phyloP scores from a whole-genome alignment of 2,888 invertebrate genomes.

The Standfussiana lucernea region DNA sequence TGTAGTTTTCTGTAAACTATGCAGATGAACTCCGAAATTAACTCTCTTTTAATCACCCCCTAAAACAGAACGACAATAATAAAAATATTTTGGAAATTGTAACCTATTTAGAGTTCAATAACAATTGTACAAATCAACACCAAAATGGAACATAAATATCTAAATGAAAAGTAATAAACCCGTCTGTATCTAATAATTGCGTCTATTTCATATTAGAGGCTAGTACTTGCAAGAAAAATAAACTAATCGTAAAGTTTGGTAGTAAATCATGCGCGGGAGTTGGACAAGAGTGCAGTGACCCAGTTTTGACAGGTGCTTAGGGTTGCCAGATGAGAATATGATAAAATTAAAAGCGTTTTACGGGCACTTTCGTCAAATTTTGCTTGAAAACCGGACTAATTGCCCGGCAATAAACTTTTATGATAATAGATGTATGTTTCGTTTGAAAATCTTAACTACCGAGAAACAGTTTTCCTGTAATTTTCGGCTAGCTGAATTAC shows the following conservation, averaged over 20 bases:
- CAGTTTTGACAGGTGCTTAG: slow-evolving; percentile 50
- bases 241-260: slow-evolving; percentile 56
- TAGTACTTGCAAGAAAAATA: slow-evolving; percentile 56
- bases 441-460: slow-evolving; percentile 20
- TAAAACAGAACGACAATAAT: background rate
- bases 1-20: background rate
- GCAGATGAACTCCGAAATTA: slow-evolving; percentile 10
- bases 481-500: background rate
- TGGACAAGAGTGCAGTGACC: slow-evolving; percentile 65
- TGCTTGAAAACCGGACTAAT: slow-evolving; percentile 48
- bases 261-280: slow-evolving; percentile 60
- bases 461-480: background rate
- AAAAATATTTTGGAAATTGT: background rate
- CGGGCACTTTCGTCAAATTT: slow-evolving; percentile 20
- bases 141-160: background rate
- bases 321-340: slow-evolving; percentile 51
- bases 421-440: slow-evolving; percentile 19
- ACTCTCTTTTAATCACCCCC: background rate
- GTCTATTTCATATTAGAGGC: slow-evolving; percentile 35
- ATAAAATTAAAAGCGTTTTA: slow-evolving; percentile 45
- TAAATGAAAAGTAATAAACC: background rate
- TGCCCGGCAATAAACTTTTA: slow-evolving; percentile 31
- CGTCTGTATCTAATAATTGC: slow-evolving; percentile 20
- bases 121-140: background rate
- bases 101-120: slow-evolving; percentile 2